Evolutionary conservation across 2,797 vertebrate species (phyloP).

Genomic region (Manis crassicaudata): DNA sequence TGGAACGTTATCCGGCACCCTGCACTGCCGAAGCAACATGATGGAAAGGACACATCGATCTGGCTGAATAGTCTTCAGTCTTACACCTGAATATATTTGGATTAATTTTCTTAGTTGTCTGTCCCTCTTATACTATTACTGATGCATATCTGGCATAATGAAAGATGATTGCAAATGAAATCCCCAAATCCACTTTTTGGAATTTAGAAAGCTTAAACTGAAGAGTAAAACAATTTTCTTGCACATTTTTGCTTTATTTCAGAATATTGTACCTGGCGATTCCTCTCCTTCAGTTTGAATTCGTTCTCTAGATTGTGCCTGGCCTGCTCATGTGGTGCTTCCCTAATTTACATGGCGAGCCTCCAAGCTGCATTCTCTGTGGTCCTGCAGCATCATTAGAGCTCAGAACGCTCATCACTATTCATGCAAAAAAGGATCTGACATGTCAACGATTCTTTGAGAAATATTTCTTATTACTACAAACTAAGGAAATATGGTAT

Average conservation of each 20-base stretch:
- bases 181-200: neutral
- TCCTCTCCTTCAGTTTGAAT: neutral
- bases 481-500: neutral
- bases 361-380: neutral
- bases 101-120: conserved; percentile 12
- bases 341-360: conserved; percentile 57
- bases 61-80: neutral
- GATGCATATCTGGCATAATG: neutral
- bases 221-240: conserved; percentile 26
- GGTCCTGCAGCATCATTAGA: neutral
- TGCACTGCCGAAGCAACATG: neutral
- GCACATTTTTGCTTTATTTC: conserved; percentile 58
- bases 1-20: neutral
- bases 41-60: neutral
- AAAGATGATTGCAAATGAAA: conserved; percentile 7
- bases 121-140: neutral
- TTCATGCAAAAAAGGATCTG: neutral
- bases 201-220: conserved; percentile 17
- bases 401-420: conserved; percentile 14
- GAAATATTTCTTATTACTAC: neutral
- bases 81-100: neutral
- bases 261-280: neutral
- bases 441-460: neutral
- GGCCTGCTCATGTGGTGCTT: neutral
- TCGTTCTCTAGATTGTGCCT: neutral